Evolutionary conservation across 2,888 invertebrate genomes (phyloP), one percentile per base, ranked within the genome.

Genomic region (Apamea crenata): DNA sequence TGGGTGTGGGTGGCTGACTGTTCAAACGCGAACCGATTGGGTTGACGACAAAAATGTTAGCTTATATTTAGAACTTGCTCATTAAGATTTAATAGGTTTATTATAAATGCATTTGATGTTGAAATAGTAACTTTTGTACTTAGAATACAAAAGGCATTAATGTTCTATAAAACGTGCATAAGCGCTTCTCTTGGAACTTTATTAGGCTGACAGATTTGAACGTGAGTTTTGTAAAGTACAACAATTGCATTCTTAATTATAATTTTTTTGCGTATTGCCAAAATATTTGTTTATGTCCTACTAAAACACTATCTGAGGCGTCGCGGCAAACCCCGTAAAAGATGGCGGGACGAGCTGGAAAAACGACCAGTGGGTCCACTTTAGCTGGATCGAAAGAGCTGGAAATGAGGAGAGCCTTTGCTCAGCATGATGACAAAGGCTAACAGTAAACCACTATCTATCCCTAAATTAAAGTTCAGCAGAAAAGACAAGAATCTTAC

Each of bases 1-100:
- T 94, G 92, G 93, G 88, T 90, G 86, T 87, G 86, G 89, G 83
- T 79, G 84, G 79, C 16, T 75, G 80, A 44, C 63, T 88, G 88
- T 89, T 88, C 87, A 85, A 89, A 90, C 89, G 88, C 85, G 82
- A 85, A 75, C 81, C 82, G 77, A 83, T 84, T 82, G 77, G 72
- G 81, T 84, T 79, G 84, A 80, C 50, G 81, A 82, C 81, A 88
- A 84, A 87, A 87, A 87, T 83, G 74, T 82, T 70, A 53, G 44
- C 61, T 78, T 86, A 89, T 82, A 86, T 88, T 87, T 87, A 88
- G 87, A 77, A 68, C 29, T 53, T 50, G 78, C 83, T 88, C 82
- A 79, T 89, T 88, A 89, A 82, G n/a, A 75, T 86, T 78, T 80
- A 83, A 88, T 81, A 78, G 80, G 81, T 80, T 87, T 77, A 80